Conservation (phyloP, 2,888 invertebrate genomes). For the Euplexia lucipara region DNA sequence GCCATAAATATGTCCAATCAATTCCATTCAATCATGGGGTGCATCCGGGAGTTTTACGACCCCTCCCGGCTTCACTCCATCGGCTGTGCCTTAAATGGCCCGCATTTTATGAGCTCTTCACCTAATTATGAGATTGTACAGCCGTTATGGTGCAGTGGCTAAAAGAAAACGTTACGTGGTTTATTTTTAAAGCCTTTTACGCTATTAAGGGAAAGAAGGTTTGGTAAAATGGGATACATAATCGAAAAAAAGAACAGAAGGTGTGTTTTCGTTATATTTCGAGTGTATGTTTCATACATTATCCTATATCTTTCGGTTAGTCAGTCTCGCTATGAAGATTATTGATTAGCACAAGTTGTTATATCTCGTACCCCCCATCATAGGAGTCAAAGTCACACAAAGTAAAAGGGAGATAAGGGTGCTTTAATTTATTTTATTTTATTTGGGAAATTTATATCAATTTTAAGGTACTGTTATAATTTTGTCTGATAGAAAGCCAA, state of each 20-base stretch:
- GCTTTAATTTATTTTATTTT: too few species aligned
- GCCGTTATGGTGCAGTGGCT: slow-evolving; percentile 30
- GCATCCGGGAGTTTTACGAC: slow-evolving; percentile 55
- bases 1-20: slow-evolving; percentile 59
- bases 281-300: too few species aligned
- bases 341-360: too few species aligned
- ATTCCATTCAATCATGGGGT: slow-evolving; percentile 54
- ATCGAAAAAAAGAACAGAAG: not conserved
- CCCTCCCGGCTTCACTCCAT: slow-evolving; percentile 22
- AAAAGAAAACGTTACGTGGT: slow-evolving; percentile 7
- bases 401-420: too few species aligned
- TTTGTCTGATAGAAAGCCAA: too few species aligned
- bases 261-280: not conserved
- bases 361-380: too few species aligned
- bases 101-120: slow-evolving; percentile 59
- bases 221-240: not conserved
- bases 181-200: slow-evolving; percentile 21
- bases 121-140: slow-evolving; percentile 55
- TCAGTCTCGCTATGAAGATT: too few species aligned
- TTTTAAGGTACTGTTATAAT: too few species aligned
- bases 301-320: too few species aligned
- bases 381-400: too few species aligned
- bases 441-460: too few species aligned
- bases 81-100: slow-evolving; percentile 39
- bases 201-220: not conserved